These are phyloP conservation scores for Drosophila cyrtoloma DNA, from an alignment of 2,888 invertebrate genomes.

Conservation along the genomic window DNA sequence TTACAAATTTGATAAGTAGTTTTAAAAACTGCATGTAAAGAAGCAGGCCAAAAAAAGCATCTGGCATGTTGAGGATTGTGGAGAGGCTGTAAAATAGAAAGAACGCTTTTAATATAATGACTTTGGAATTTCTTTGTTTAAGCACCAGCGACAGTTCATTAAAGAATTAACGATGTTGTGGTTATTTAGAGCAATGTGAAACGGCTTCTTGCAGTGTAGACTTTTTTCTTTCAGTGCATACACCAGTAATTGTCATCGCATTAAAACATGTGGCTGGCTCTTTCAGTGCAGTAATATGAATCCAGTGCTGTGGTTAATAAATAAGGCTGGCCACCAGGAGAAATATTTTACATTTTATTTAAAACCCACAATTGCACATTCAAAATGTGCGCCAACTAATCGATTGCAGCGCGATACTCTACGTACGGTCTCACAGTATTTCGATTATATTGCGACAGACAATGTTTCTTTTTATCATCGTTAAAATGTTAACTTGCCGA, in stretches of 20 bases:
- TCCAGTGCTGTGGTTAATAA: not conserved
- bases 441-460: not conserved
- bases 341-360: not conserved
- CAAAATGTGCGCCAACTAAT: not conserved
- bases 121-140: slow-evolving; percentile 53
- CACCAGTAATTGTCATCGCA: slow-evolving; percentile 40
- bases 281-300: not conserved
- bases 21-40: slow-evolving; percentile 36
- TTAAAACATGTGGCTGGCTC: not conserved
- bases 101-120: slow-evolving; percentile 47
- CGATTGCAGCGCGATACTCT: not conserved
- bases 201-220: slow-evolving; percentile 30
- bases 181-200: slow-evolving; percentile 52
- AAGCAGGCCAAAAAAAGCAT: slow-evolving; percentile 11
- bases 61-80: slow-evolving; percentile 17
- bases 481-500: not conserved
- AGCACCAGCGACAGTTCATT: slow-evolving; percentile 52
- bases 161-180: slow-evolving; percentile 70
- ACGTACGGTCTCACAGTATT: no score
- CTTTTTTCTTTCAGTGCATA: slow-evolving; percentile 21
- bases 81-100: slow-evolving; percentile 48
- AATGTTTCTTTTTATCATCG: not conserved
- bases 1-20: slow-evolving; percentile 39
- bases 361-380: not conserved
- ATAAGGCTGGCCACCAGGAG: not conserved